Evolutionary conservation across 1,140 invertebrate genomes (phyloP), one percentile per base, ranked within the genome.

Genomic region (Telenomus remus): DNA sequence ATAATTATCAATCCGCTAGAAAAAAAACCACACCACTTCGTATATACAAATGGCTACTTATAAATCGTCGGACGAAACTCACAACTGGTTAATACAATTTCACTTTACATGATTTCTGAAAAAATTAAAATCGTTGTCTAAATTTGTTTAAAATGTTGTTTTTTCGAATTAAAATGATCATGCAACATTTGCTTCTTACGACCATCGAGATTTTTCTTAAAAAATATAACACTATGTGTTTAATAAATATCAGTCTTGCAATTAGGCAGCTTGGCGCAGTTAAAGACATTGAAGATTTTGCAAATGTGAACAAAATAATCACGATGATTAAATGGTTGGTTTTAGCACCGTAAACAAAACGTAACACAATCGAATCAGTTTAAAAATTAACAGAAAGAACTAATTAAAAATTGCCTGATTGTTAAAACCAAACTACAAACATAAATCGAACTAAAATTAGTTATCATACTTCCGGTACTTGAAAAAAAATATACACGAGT

Each of bases 1-100:
- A 47, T 66, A 56, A 66, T 43, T 27, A 42, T 57, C n/a, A 35
- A 37, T 46, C 51, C 55, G 54, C 64, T 68, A 27, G 19, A 27
- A 27, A 27, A 27, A 46, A 68, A 59, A 59, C 64, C 55, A 68
- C 55, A 59, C 54, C 55, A 59, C 12, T 27, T 27, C 19, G 19
- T 68, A 68, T 59, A 3, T 59, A 66, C 63, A 65, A 39, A 39
- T 15, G 19, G 19, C 19, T 27, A 27, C 19, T 27, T 27, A 27
- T 27, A 27, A 1, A 27, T 27, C 19, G 6, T 27, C 19, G 19
- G 19, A 27, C 19, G 19, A 27, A 6, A 27, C 6, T 27, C 19
- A n/a, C n/a, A 27, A 27, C 1, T 27, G 19, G 1, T 27, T 27
- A 6, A 27, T 27, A 27, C 19, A 27, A 27, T 27, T 27, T 27